Evolutionary conservation across 1,140 invertebrate species (phyloP), one percentile per base, ranked within the genome.

Genomic region (Phthorimaea operculella): DNA sequence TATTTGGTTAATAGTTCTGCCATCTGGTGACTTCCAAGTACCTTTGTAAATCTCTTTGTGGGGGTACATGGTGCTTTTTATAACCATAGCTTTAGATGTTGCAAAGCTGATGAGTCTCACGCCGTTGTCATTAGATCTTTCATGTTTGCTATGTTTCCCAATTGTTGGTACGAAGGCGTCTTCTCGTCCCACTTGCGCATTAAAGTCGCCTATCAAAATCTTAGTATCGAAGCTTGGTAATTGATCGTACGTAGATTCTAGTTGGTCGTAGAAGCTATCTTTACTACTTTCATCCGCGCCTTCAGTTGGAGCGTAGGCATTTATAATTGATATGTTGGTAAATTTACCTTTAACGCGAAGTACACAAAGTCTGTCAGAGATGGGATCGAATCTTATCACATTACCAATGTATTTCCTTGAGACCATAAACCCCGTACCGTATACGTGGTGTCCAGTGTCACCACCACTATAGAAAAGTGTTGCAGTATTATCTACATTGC

Each of bases 301-400:
- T 39, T 64, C 57, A 0, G 60, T 60, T 10, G 60, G 64, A 6
- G 64, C 64, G 28, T 63, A 63, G 1, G 54, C 62, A 44, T 63
- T 67, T n/a, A 67, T 12, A 3, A 67, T 51, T 12, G 59, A 45
- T 10, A 62, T 52, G 8, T 63, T 66, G 10, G 4, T 56, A 34
- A 66, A 62, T 42, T 59, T 50, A n/a, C 51, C 47, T 50, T 47
- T 62, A 34, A 60, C 9, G 4, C 64, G 50, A 5, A 66, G 44
- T 6, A 60, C 17, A 51, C 54, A 56, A 16, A 61, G 34, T 51
- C 62, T 60, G 12, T 58, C 58, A 6, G 62, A 64, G 0, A 64
- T 7, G 6, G 53, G 28, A 12, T 57, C 57, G 16, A 61, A 64
- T 12, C 45, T 17, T 10, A 61, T 34, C 1, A 64, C 36, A 33